Evolutionary conservation across 2,888 invertebrate species (phyloP).

Genomic region (Ophonus ardosiacus): DNA sequence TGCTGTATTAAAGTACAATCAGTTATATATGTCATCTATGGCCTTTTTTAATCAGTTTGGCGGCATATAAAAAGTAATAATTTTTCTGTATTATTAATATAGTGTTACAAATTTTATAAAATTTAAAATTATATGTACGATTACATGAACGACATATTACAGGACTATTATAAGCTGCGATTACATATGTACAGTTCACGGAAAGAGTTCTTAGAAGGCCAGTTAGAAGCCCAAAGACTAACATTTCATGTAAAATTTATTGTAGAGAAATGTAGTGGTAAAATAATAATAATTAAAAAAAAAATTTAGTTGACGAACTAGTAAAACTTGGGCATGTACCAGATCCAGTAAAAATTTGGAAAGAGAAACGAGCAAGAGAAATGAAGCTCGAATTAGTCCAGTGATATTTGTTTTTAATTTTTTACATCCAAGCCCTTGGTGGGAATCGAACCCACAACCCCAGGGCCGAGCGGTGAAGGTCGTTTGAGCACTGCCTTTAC

Average conservation of each 20-base stretch:
- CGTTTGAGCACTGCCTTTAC: too few relatives aligned
- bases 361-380: slow-evolving; percentile 82
- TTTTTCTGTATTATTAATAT: slow-evolving; percentile 65
- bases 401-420: too few relatives aligned
- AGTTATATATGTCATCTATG: slow-evolving; percentile 89
- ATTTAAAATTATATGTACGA: slow-evolving; percentile 80
- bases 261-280: slow-evolving; percentile 95
- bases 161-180: slow-evolving; percentile 90
- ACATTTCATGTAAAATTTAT: slow-evolving; percentile 97
- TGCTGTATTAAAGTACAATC: slow-evolving; percentile 95
- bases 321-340: slow-evolving; percentile 82
- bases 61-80: slow-evolving; percentile 78
- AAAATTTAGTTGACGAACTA: slow-evolving; percentile 91
- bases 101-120: background rate
- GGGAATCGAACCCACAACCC: too few relatives aligned
- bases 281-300: slow-evolving; percentile 92
- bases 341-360: slow-evolving; percentile 85
- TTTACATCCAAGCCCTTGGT: too few relatives aligned
- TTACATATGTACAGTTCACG: slow-evolving; percentile 89
- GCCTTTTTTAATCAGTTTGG: slow-evolving; percentile 84
- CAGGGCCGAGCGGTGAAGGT: too few relatives aligned
- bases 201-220: slow-evolving; percentile 93
- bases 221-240: slow-evolving; percentile 91
- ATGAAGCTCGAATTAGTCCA: too few relatives aligned
- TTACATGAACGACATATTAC: slow-evolving; percentile 86